A percentile compares a stretch with the other conserved stretches of the same genome.
phyloP scores from a whole-genome alignment of 2,888 invertebrate genomes.

The Mimachlamys varia region DNA sequence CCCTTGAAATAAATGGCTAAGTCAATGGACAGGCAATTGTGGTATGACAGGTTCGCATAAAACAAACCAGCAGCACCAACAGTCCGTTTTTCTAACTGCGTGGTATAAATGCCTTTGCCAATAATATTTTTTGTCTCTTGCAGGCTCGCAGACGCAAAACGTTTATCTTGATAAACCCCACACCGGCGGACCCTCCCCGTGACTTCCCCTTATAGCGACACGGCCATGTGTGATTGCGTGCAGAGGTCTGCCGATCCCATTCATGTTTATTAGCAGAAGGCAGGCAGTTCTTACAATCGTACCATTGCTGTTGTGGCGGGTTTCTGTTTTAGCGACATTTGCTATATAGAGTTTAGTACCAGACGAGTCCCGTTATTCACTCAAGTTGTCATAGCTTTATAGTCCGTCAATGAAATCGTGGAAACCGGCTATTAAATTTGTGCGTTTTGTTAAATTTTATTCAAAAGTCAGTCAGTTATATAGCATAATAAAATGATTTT shows the following conservation, averaged over 20 bases:
- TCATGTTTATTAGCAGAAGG: background rate
- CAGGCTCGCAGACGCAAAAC: background rate
- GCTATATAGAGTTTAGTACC: background rate
- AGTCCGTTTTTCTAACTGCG: conserved; percentile 11
- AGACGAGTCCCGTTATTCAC: background rate
- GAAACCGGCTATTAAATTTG: background rate
- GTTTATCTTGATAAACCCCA: conserved; percentile 19
- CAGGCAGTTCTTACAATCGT: background rate
- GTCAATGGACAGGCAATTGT: background rate
- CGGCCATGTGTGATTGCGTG: background rate
- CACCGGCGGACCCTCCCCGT: background rate
- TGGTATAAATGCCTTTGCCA: conserved; percentile 17
- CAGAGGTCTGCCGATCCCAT: background rate
- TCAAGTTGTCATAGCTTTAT: background rate
- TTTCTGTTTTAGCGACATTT: background rate
- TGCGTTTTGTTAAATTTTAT: background rate
- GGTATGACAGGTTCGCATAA: background rate
- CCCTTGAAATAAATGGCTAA: background rate
- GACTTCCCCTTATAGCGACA: background rate
- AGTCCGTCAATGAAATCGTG: background rate
- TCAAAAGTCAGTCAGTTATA: no score
- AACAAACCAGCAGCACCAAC: background rate
- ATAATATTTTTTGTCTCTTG: conserved; percentile 6
- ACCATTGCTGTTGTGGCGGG: background rate
- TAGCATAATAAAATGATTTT: no score